Evolutionary conservation across 2,888 invertebrate species (phyloP), one percentile per base, ranked within the genome.

Genomic region (Apantesis nais): DNA sequence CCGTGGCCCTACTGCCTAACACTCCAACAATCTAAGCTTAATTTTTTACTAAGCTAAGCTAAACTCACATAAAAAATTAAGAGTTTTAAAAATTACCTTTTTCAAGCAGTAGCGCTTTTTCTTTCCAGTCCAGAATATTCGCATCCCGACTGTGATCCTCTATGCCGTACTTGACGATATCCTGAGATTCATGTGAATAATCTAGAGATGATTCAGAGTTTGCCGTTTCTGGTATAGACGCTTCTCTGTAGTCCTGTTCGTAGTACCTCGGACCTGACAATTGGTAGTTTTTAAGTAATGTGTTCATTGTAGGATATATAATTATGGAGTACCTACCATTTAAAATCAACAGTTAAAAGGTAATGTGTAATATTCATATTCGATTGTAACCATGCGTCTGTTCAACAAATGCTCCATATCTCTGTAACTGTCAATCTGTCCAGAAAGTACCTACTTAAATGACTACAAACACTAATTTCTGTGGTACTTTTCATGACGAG

Each of bases 71-170:
- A 1, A 25, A 44, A 44, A 34, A 61, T 14, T 29, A 29, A 39
- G 7, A 22, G 2, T 52, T 39, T n/a, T 31, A n/a, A 37, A 2
- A 44, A 25, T 60, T 70, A 96, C 96, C 96, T 94, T 95, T 96
- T 86, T 96, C 96, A 73, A 96, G 92, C 87, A 96, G 96, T 79
- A 96, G 78, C 1, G 96, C 96, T 64, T 96, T 91, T 76, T 96
- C 96, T 80, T 96, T 96, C 96, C 96, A 96, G 55, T 94, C 93
- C 41, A 86, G 71, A 14, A 85, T 75, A 31, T 70, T 73, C n/a
- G 80, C 67, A 4, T 92, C 92, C 11, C 90, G 88, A 22, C 82
- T 87, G 22, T 79, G 78, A 11, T 88, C 88, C 4, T 92, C 93
- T 2, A 85, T 84, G 29, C 81, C 82, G 67, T 88, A 88, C 79